These are phyloP conservation scores for Chaetorhynchus papuensis DNA, from an alignment of 2,113 vertebrate genomes.

Conservation along the genomic window DNA sequence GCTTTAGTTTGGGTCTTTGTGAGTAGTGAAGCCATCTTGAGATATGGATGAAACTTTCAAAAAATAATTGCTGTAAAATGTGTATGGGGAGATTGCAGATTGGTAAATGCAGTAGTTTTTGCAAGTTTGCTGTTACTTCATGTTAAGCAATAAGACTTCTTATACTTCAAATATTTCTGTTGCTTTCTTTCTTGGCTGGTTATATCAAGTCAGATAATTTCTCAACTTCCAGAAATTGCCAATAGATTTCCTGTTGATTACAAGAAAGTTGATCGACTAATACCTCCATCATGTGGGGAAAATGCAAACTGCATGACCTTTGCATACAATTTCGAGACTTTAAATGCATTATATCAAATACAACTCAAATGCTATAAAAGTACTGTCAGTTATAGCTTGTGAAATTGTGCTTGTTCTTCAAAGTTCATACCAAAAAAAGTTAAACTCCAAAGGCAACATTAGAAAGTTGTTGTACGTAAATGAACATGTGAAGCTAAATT, in stretches of 20 bases:
- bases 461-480: not conserved
- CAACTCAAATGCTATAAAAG: not conserved
- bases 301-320: constrained; percentile 20
- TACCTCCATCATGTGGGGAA: constrained; percentile 60
- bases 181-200: not conserved
- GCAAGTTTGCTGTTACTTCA: not conserved
- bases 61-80: not conserved
- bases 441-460: not conserved
- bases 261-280: not conserved
- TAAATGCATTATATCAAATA: not conserved
- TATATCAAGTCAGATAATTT: not conserved
- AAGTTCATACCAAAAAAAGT: not conserved
- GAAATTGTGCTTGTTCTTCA: not conserved
- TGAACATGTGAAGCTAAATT: not conserved
- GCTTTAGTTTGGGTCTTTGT: not conserved
- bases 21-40: not conserved
- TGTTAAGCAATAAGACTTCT: not conserved
- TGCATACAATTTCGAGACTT: not conserved
- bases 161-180: not conserved
- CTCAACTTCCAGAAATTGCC: not conserved
- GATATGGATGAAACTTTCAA: not conserved
- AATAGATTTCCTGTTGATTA: not conserved
- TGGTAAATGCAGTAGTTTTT: not conserved
- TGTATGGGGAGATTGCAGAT: not conserved
- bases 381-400: not conserved